A percentile compares a stretch with the other conserved stretches of the same genome.
These are phyloP conservation scores for Piprites chloris DNA, from an alignment of 2,113 vertebrate species.

Conservation along the genomic window DNA sequence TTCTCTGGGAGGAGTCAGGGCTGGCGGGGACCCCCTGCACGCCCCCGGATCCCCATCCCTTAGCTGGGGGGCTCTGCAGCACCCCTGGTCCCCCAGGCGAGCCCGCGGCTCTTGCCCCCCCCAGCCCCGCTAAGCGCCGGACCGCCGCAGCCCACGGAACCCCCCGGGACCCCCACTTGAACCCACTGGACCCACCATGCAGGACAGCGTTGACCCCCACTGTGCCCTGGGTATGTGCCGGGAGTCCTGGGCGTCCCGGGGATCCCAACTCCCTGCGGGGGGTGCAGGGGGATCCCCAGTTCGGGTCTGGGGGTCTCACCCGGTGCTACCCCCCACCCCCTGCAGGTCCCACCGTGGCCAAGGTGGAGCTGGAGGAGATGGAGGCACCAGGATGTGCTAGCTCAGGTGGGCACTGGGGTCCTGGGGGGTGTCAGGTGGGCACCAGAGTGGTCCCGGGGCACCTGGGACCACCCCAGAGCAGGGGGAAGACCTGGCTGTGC, in stretches of 20 bases:
- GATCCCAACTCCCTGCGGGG: neutral
- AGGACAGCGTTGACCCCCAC: neutral
- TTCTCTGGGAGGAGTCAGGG: neutral
- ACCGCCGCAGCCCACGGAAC: neutral
- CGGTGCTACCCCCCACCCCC: too few relatives aligned
- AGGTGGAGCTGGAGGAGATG: neutral
- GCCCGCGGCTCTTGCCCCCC: neutral
- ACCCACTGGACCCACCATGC: neutral
- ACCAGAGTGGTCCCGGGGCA: neutral
- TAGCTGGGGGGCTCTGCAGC: neutral
- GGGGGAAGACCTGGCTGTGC: neutral
- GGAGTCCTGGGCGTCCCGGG: neutral
- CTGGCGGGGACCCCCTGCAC: neutral
- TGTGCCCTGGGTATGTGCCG: neutral
- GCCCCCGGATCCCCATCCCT: neutral
- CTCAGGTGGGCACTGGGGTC: neutral
- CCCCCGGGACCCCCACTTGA: too few relatives aligned
- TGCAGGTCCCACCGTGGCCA: neutral
- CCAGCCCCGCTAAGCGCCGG: neutral
- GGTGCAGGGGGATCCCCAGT: neutral
- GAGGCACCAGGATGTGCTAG: neutral
- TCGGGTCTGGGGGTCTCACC: neutral
- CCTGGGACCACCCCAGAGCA: accelerated
- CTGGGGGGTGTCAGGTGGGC: neutral
- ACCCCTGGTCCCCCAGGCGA: neutral